A percentile compares a stretch with the other conserved stretches of the same genome.
Conservation (phyloP, 2,888 invertebrate genomes). For the Tenthredo distinguenda region DNA sequence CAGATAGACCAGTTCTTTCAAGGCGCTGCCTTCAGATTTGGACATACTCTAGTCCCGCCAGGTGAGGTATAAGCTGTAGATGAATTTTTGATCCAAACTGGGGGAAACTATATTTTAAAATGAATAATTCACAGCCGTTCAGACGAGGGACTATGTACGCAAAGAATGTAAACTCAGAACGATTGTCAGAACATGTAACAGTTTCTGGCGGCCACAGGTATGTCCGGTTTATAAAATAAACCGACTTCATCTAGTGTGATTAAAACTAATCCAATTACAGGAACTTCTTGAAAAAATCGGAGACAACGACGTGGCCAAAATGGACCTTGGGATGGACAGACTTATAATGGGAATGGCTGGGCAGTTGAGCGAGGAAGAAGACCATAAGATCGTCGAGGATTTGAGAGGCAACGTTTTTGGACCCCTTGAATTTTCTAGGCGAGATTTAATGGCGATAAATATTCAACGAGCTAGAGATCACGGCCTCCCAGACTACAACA, state of each 20-base stretch:
- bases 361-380: constrained; percentile 80
- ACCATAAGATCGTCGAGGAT: constrained; percentile 81
- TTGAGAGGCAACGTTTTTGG: constrained; percentile 80
- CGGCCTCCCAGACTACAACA: constrained; percentile 83
- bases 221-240: not conserved
- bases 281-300: constrained; percentile 61
- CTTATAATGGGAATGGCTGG: constrained; percentile 81
- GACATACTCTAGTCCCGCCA: constrained; percentile 81
- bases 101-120: not conserved
- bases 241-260: not conserved
- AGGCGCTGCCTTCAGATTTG: constrained; percentile 82
- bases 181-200: constrained; percentile 80
- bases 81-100: not conserved
- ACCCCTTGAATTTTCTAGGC: constrained; percentile 81
- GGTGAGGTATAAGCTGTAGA: constrained; percentile 65
- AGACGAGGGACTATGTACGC: constrained; percentile 77
- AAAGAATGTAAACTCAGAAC: constrained; percentile 72
- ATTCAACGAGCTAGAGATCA: constrained; percentile 81
- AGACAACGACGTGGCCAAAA: constrained; percentile 63
- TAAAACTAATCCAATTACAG: constrained; percentile 63
- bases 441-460: constrained; percentile 82
- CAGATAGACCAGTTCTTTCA: constrained; percentile 83
- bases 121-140: constrained; percentile 72
- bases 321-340: constrained; percentile 75
- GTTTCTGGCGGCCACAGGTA: constrained; percentile 80